phyloP scores from a whole-genome alignment of 2,888 invertebrate genomes.

The Oscheius myriophilus region DNA sequence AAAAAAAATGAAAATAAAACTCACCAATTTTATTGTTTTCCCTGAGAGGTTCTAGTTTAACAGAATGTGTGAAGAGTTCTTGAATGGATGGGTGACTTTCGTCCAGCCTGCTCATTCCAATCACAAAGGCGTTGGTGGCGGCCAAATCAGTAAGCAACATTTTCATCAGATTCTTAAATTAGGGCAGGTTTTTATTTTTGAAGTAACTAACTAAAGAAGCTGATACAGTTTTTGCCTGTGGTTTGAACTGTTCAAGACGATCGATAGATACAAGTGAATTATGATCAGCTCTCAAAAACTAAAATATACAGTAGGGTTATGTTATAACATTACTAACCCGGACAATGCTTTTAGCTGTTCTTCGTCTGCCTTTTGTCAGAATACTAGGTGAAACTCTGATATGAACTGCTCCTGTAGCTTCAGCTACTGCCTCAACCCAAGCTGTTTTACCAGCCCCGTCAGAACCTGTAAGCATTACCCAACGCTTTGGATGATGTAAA shows the following conservation, averaged over 20 bases:
- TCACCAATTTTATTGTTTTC: no score
- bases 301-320: not conserved
- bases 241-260: constrained; percentile 8
- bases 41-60: constrained; percentile 1
- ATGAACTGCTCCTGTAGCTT: constrained; percentile 40
- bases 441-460: constrained; percentile 44
- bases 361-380: constrained; percentile 30
- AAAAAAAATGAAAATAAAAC: no score
- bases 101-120: constrained; percentile 7
- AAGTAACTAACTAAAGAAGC: not conserved
- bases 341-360: constrained; percentile 1
- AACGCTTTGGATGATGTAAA: not conserved
- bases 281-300: constrained; percentile 2
- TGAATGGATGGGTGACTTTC: constrained; percentile 13
- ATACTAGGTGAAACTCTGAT: constrained; percentile 37
- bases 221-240: not conserved
- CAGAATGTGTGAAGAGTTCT: not conserved
- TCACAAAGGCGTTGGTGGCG: constrained; percentile 1
- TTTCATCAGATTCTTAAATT: constrained; percentile 13
- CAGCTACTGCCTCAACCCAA: constrained; percentile 49
- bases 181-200: not conserved
- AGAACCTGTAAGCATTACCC: constrained; percentile 47
- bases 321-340: not conserved
- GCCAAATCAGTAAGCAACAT: constrained; percentile 3
- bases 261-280: constrained; percentile 9